Conservation (phyloP, 1,140 invertebrate genomes). For the Oryctes rhinoceros region DNA sequence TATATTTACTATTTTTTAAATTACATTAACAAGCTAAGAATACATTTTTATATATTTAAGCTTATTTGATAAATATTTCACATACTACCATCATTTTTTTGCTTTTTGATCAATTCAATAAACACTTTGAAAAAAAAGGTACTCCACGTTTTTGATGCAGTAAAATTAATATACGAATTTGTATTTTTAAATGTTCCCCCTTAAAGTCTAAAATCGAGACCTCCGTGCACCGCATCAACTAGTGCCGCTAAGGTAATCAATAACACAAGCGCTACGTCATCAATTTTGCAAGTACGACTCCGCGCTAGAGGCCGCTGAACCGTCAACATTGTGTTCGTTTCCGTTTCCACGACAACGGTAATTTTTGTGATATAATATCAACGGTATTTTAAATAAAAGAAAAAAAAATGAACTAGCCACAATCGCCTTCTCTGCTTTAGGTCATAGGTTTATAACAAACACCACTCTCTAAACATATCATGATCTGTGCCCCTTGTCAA, state of each 20-base stretch:
- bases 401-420: slow-evolving; percentile 58
- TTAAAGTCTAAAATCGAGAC: background rate
- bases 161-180: too few species aligned
- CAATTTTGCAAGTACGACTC: background rate
- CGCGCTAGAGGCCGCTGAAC: background rate
- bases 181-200: too few species aligned
- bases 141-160: too few species aligned
- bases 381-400: slow-evolving; percentile 51
- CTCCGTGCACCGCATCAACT: background rate
- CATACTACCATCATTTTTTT: too few species aligned
- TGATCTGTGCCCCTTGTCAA: slow-evolving; percentile 64
- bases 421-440: slow-evolving; percentile 63
- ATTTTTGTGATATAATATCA: slow-evolving; percentile 61
- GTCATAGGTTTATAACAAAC: slow-evolving; percentile 60
- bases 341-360: slow-evolving; percentile 12
- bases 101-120: too few species aligned
- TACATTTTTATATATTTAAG: too few species aligned
- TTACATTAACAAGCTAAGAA: too few species aligned
- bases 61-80: too few species aligned
- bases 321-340: background rate
- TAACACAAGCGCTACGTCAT: background rate
- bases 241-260: background rate
- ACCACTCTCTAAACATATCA: slow-evolving; percentile 64
- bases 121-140: too few species aligned
- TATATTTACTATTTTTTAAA: too few species aligned